Evolutionary conservation across 2,888 invertebrate species (phyloP).

Genomic region (Craniophora ligustri): DNA sequence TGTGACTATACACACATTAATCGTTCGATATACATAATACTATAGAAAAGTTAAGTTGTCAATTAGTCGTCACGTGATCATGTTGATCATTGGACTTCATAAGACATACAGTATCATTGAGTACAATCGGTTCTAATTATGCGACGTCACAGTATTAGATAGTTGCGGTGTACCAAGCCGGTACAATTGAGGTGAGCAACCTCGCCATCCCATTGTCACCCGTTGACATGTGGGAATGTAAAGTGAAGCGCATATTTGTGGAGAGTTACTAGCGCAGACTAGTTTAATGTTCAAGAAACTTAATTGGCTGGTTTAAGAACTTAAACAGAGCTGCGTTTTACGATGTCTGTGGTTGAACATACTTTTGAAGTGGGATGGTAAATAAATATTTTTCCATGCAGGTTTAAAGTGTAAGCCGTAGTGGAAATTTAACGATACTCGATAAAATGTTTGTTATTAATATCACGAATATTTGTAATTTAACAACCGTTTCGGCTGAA

Average conservation of each 20-base stretch:
- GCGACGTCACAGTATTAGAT: conserved; percentile 77
- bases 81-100: conserved; percentile 27
- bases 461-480: conserved; percentile 16
- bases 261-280: conserved; percentile 45
- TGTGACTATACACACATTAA: conserved; percentile 30
- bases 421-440: no score
- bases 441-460: no score
- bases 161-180: conserved; percentile 55
- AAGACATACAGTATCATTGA: conserved; percentile 47
- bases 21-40: conserved; percentile 34
- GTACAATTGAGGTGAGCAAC: conserved; percentile 82
- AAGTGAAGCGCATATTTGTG: conserved; percentile 65
- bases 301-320: conserved; percentile 56
- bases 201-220: conserved; percentile 78
- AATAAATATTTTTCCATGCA: no score
- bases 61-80: conserved; percentile 46
- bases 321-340: conserved; percentile 20
- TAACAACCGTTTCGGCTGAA: conserved; percentile 3
- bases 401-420: no score
- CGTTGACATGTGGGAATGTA: conserved; percentile 76
- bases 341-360: conserved; percentile 13
- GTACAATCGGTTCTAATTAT: conserved; percentile 76
- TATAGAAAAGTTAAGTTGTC: conserved; percentile 42
- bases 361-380: background rate
- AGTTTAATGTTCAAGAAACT: conserved; percentile 44